Base-by-base conservation (phyloP, 2,113 vertebrate species). In the Eubucco bourcierii region DNA sequence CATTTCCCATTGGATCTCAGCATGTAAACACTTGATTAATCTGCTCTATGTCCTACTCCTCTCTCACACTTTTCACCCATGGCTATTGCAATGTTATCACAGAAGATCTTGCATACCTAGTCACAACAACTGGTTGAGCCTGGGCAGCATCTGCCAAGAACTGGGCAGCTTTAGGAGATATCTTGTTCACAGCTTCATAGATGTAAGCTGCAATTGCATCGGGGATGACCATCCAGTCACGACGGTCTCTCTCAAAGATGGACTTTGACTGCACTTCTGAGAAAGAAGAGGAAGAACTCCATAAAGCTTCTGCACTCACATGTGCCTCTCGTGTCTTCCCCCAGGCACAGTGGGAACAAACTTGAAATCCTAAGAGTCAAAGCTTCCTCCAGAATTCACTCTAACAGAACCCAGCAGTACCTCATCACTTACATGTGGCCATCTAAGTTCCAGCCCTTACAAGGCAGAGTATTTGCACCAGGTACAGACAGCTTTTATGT, bases 211-310 rank as follows among this genome's bases (percentile, higher is more conserved):
- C 92, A 82, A 96, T 25, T 64, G 90, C 15, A 8, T 97, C 96
- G 0, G 96, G 95, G 47, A 95, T 21, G 50, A 93, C 90, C 87
- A 97, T 10, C 95, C 87, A 96, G 46, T 97, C 97, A 56, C 88
- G 89, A 46, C 94, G 95, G 3, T 95, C 95, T 79, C 9, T 94
- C 9, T 97, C 96, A 58, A 76, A 82, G 34, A 97, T 1, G 21
- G 94, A 68, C 70, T 96, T 97, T 58, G 95, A 96, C 28, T 94
- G 89, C 82, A 89, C 95, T 96, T 96, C 97, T 97, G 93, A 53
- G 76, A 74, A 75, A 76, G 64, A 89, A 68, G 41, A 82, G 37
- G 21, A 44, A 72, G 83, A 95, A 88, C 33, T 2, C 7, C 28
- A 39, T 92, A 53, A 95, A 44, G 64, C 60, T 84, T 84, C 31